Evolutionary conservation across 2,888 invertebrate species (phyloP).

Genomic region (Drosophila limbata): DNA sequence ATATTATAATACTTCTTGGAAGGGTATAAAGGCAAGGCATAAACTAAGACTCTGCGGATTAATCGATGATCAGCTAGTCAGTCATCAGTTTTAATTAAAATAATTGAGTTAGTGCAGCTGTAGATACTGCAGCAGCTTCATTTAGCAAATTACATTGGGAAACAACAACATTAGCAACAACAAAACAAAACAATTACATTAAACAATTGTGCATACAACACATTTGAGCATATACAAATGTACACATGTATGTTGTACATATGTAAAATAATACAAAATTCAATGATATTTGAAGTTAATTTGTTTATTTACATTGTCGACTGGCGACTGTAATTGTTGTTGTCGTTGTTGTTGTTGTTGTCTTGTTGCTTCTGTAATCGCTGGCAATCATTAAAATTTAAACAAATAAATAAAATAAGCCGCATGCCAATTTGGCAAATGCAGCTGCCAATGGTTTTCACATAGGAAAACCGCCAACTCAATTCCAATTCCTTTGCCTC

Average conservation of each 20-base stretch:
- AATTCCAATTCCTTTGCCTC: slow-evolving; percentile 18
- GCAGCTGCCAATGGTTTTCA: slow-evolving; percentile 49
- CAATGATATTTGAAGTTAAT: slow-evolving; percentile 75
- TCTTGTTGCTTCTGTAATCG: slow-evolving; percentile 20
- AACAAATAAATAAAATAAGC: slow-evolving; percentile 70
- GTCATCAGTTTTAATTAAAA: slow-evolving; percentile 54
- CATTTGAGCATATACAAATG: slow-evolving; percentile 5
- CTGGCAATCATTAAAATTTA: slow-evolving; percentile 62
- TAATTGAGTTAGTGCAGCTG: slow-evolving; percentile 60
- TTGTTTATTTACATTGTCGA: slow-evolving; percentile 68
- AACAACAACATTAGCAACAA: slow-evolving; percentile 44
- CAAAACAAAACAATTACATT: slow-evolving; percentile 67
- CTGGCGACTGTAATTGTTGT: slow-evolving; percentile 26
- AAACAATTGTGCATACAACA: slow-evolving; percentile 46
- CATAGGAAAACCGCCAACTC: slow-evolving; percentile 33
- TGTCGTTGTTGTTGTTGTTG: slow-evolving; percentile 15
- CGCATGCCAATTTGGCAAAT: slow-evolving; percentile 55
- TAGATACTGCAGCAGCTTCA: slow-evolving; percentile 31
- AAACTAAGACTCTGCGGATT: slow-evolving; percentile 14
- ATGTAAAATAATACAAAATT: slow-evolving; percentile 34
- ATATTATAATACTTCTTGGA: not conserved
- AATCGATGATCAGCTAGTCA: slow-evolving; percentile 52
- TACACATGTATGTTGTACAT: not conserved
- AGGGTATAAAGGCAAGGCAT: slow-evolving; percentile 1
- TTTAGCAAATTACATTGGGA: slow-evolving; percentile 47